Percentiles rank a stretch among this genome's conserved stretches.
phyloP scores from a whole-genome alignment of 2,113 vertebrate species.

The Rhynchomys soricoides region DNA sequence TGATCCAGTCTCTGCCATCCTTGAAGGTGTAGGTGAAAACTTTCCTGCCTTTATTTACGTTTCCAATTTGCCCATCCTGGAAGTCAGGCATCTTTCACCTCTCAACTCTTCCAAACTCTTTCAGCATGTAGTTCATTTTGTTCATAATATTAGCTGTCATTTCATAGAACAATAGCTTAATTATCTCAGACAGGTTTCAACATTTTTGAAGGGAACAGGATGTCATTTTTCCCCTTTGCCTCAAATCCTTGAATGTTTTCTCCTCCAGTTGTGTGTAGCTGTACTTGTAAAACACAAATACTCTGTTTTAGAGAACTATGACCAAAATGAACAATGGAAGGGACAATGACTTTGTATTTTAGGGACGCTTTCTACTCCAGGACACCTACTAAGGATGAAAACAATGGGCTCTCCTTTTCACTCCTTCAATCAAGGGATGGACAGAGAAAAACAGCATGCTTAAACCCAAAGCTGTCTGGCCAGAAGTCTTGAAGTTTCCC shows the following conservation, averaged over 20 bases:
- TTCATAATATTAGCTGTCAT: slow-evolving; percentile 60
- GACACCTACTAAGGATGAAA: slow-evolving; percentile 36
- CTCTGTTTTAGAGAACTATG: not conserved
- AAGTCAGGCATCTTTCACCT: slow-evolving; percentile 41
- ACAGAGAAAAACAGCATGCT: slow-evolving; percentile 40
- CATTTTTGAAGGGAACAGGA: slow-evolving; percentile 49
- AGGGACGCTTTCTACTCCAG: not conserved
- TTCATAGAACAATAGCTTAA: slow-evolving; percentile 41
- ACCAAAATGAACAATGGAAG: slow-evolving; percentile 29
- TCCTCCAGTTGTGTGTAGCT: slow-evolving; percentile 41
- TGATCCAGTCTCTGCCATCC: slow-evolving; percentile 44
- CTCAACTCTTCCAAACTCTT: slow-evolving; percentile 62
- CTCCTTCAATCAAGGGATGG: slow-evolving; percentile 19
- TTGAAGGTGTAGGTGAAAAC: slow-evolving; percentile 57
- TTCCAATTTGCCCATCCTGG: slow-evolving; percentile 54
- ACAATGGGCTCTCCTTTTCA: not conserved
- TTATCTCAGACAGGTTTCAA: slow-evolving; percentile 26
- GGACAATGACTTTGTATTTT: slow-evolving; percentile 21
- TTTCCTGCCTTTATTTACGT: slow-evolving; percentile 60
- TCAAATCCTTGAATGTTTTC: slow-evolving; percentile 18
- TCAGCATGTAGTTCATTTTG: slow-evolving; percentile 60
- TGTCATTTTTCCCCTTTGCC: not conserved
- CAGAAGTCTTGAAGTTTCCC: slow-evolving; percentile 14
- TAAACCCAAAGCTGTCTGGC: slow-evolving; percentile 41
- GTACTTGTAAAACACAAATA: slow-evolving; percentile 48